A percentile compares a stretch with the other conserved stretches of the same genome.
Evolutionary conservation across 2,113 vertebrate genomes (phyloP).

Genomic region (Athene noctua): DNA sequence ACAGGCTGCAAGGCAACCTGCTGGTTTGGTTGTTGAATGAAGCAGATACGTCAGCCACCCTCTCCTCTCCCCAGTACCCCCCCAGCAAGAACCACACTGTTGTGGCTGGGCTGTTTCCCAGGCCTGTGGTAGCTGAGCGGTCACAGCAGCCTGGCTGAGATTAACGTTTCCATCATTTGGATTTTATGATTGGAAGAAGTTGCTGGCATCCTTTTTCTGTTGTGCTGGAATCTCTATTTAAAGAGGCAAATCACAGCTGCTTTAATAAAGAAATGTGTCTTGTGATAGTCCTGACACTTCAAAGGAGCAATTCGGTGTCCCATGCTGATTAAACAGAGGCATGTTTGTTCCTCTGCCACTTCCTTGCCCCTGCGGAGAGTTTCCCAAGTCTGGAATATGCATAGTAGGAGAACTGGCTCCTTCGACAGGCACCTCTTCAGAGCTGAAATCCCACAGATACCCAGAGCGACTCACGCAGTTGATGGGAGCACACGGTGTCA

Average conservation of each 20-base stretch:
- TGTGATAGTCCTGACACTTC: not conserved
- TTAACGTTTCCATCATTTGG: not conserved
- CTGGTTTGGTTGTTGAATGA: not conserved
- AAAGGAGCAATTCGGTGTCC: not conserved
- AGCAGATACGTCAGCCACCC: not conserved
- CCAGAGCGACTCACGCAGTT: not conserved
- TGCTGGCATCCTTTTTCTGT: not conserved
- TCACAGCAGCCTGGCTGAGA: not conserved
- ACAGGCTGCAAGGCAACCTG: not conserved
- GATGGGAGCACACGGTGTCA: fast-evolving
- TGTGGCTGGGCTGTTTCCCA: constrained; percentile 2
- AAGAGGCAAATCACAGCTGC: not conserved
- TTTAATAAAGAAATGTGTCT: not conserved
- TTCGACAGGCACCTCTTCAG: not conserved
- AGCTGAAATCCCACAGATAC: not conserved
- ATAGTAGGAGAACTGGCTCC: constrained; percentile 35
- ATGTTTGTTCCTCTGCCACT: not conserved
- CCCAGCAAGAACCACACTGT: not conserved
- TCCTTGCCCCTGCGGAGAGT: constrained; percentile 12
- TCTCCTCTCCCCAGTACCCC: not conserved
- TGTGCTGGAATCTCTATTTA: not conserved
- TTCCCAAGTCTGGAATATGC: constrained; percentile 16
- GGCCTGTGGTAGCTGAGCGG: not conserved
- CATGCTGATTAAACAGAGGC: not conserved
- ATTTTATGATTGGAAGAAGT: not conserved